Conservation (phyloP, 2,113 vertebrate genomes). For the Protobothrops mucrosquamatus region DNA sequence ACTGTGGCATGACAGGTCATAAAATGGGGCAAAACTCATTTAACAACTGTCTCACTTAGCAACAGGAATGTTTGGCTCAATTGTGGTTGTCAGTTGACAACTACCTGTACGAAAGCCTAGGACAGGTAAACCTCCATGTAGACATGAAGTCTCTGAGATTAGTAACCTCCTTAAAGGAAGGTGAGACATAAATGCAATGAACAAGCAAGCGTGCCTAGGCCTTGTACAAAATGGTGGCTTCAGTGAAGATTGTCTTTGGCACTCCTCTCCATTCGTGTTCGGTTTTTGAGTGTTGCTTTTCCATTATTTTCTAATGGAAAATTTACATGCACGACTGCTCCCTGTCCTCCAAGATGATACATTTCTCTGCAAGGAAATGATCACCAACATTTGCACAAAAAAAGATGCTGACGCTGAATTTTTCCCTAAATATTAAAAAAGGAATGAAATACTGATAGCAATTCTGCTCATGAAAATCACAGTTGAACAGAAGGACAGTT, state of each 20-base stretch:
- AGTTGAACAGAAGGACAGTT: background rate
- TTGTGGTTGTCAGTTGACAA: background rate
- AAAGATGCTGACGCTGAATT: background rate
- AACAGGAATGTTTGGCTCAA: background rate
- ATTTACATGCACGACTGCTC: background rate
- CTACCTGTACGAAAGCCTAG: background rate
- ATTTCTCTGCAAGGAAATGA: background rate
- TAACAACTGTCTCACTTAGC: background rate
- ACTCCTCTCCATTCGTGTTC: background rate
- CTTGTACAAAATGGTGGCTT: background rate
- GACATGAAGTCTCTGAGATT: background rate
- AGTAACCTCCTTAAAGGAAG: background rate
- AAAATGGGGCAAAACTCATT: background rate
- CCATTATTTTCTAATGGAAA: background rate
- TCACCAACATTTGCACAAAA: background rate
- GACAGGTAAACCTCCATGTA: background rate
- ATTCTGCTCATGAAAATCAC: background rate
- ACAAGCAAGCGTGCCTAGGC: background rate
- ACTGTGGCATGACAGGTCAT: background rate
- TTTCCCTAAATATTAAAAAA: background rate
- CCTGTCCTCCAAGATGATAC: background rate
- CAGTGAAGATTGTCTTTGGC: background rate
- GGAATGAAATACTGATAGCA: background rate
- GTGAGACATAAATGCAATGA: background rate
- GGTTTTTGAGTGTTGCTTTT: background rate